Conservation (phyloP, 2,113 vertebrate species). For the Myotis brandtii region DNA sequence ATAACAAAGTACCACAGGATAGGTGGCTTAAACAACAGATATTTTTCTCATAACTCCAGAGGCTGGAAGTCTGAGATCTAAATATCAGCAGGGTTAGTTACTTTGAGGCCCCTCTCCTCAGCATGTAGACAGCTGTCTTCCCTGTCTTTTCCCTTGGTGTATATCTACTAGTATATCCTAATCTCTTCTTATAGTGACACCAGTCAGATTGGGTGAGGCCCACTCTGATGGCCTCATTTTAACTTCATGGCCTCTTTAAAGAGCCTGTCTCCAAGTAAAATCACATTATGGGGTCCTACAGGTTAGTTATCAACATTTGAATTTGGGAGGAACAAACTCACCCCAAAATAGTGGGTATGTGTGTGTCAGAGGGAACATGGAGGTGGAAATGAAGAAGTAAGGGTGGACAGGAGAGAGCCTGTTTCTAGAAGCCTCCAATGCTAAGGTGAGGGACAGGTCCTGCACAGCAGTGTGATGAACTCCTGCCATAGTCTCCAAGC, state of each 20-base stretch:
- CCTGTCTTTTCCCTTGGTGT: neutral
- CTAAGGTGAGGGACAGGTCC: neutral
- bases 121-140: accelerated
- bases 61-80: neutral
- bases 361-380: neutral
- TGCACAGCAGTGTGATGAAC: accelerated
- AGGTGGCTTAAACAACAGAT: neutral
- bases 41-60: neutral
- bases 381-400: neutral
- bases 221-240: neutral
- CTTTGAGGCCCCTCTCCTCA: neutral
- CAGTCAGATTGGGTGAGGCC: no score
- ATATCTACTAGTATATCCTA: neutral
- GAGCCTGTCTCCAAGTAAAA: neutral
- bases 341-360: neutral
- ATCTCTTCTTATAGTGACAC: neutral
- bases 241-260: neutral
- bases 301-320: neutral
- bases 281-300: neutral
- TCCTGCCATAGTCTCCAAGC: no score
- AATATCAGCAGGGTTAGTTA: accelerated
- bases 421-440: neutral
- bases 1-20: accelerated
- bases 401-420: neutral
- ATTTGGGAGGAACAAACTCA: neutral